Evolutionary conservation across 2,888 invertebrate genomes (phyloP).

Genomic region (Apomyelois bistriatella): DNA sequence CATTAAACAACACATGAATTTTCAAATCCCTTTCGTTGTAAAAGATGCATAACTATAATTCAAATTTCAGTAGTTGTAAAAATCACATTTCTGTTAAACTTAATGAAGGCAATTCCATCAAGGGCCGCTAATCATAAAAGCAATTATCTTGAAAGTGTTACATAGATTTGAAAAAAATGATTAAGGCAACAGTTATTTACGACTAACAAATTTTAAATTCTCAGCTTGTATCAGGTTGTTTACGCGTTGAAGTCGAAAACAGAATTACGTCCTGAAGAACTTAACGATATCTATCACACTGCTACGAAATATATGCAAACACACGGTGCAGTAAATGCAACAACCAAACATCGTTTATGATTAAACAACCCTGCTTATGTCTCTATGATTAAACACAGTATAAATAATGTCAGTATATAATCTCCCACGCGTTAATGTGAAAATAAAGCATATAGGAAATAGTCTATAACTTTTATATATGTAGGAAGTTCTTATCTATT

Average conservation of each 20-base stretch:
- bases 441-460: slow-evolving; percentile 19
- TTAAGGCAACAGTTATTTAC: slow-evolving; percentile 59
- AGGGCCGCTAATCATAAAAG: slow-evolving; percentile 33
- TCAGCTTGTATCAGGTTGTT: slow-evolving; percentile 6
- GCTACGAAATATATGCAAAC: slow-evolving; percentile 20
- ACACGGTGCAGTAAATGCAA: slow-evolving; percentile 25
- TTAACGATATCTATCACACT: slow-evolving; percentile 44
- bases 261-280: background rate
- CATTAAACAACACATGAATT: slow-evolving; percentile 11
- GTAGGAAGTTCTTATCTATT: slow-evolving; percentile 15
- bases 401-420: slow-evolving; percentile 25
- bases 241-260: background rate
- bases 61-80: slow-evolving; percentile 1
- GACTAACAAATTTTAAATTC: slow-evolving; percentile 26
- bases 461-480: slow-evolving; percentile 11
- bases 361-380: slow-evolving; percentile 11
- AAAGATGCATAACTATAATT: slow-evolving; percentile 23
- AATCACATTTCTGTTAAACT: slow-evolving; percentile 29
- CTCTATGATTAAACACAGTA: background rate
- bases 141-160: slow-evolving; percentile 39
- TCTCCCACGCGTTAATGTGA: slow-evolving; percentile 25
- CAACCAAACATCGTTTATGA: slow-evolving; percentile 12
- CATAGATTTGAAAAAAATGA: slow-evolving; percentile 47
- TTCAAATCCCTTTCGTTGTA: slow-evolving; percentile 45
- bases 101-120: slow-evolving; percentile 48